phyloP scores from a whole-genome alignment of 2,888 invertebrate species.

The Dasypolia templi region DNA sequence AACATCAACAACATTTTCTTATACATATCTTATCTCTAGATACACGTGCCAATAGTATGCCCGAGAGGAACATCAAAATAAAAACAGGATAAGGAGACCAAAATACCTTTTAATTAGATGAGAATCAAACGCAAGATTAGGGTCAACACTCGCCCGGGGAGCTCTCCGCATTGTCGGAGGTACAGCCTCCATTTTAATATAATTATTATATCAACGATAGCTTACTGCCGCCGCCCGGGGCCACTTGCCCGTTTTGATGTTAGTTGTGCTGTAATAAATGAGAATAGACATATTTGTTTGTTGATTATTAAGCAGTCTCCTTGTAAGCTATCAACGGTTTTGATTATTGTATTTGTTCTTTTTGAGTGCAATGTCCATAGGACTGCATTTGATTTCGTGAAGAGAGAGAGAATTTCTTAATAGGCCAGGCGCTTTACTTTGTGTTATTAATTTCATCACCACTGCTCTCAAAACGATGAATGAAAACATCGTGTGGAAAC shows the following conservation, averaged over 20 bases:
- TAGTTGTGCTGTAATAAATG: slow-evolving; percentile 56
- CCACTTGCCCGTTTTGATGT: slow-evolving; percentile 55
- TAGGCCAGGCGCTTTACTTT: too few relatives aligned
- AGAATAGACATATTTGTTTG: slow-evolving; percentile 49
- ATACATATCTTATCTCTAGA: slow-evolving; percentile 1
- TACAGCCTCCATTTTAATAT: slow-evolving; percentile 76
- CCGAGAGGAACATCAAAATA: slow-evolving; percentile 73
- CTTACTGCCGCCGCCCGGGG: slow-evolving; percentile 52
- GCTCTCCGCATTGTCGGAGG: slow-evolving; percentile 72
- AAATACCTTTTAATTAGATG: slow-evolving; percentile 82
- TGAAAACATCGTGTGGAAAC: too few relatives aligned
- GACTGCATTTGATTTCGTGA: too few relatives aligned
- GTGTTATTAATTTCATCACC: too few relatives aligned
- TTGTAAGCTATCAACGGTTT: background rate
- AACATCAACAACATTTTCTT: background rate
- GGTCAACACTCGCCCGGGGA: slow-evolving; percentile 77
- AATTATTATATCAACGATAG: slow-evolving; percentile 68
- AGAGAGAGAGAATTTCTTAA: too few relatives aligned
- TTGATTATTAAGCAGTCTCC: slow-evolving; percentile 7
- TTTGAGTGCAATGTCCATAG: background rate
- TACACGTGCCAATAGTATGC: slow-evolving; percentile 68
- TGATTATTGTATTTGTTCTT: background rate
- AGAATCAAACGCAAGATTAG: slow-evolving; percentile 83
- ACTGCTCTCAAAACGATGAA: too few relatives aligned
- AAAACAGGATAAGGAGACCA: slow-evolving; percentile 79